Percentiles rank a stretch among this genome's conserved stretches.
Conservation (phyloP, 2,113 vertebrate species). For the Loxodonta africana region DNA sequence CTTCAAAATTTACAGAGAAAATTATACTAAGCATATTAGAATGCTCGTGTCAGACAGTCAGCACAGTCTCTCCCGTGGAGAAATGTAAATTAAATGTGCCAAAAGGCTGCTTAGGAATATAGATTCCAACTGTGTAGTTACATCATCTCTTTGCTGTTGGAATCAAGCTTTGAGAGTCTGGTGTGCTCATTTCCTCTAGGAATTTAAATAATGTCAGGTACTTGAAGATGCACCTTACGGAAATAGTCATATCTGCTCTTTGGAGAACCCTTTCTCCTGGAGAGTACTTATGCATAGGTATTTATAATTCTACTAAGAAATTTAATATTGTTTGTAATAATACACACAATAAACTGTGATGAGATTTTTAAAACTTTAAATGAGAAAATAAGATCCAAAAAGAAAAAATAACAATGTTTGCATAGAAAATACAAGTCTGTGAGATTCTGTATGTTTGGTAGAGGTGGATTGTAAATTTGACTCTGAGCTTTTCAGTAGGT, state of each 20-base stretch:
- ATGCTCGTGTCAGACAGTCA: background rate
- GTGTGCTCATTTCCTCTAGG: background rate
- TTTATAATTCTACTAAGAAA: background rate
- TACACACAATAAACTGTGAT: background rate
- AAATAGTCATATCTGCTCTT: background rate
- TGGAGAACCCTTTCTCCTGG: background rate
- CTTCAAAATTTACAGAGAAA: background rate
- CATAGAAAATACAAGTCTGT: background rate
- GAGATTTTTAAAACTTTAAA: background rate
- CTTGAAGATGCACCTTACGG: background rate
- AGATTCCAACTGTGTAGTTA: background rate
- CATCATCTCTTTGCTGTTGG: too few species aligned
- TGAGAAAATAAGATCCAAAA: background rate
- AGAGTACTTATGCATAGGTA: background rate
- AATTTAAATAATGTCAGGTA: background rate
- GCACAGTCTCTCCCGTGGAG: background rate
- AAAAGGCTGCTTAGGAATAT: background rate
- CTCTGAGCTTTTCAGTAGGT: slow-evolving; percentile 14
- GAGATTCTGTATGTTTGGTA: background rate
- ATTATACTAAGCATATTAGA: background rate
- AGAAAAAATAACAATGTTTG: background rate
- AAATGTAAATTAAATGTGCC: background rate
- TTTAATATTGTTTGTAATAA: background rate
- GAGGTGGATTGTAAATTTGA: slow-evolving; percentile 52
- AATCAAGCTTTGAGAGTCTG: background rate